Percentiles rank a stretch among this genome's conserved stretches.
These are phyloP conservation scores for Lagorchestes hirsutus DNA, from an alignment of 2,797 vertebrate species.

Conservation along the genomic window DNA sequence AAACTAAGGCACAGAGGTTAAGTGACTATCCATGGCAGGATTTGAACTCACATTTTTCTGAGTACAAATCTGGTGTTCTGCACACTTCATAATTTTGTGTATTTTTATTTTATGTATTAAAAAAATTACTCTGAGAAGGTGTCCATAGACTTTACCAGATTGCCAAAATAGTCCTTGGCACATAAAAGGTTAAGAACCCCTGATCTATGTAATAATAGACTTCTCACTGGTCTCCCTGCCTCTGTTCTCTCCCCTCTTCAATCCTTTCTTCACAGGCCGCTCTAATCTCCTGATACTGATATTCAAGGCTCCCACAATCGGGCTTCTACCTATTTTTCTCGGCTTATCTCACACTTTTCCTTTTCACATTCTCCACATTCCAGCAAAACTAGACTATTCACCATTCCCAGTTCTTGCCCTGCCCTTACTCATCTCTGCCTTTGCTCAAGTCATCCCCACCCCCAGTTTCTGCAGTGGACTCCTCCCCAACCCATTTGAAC, in stretches of 20 bases:
- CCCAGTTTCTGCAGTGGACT: neutral
- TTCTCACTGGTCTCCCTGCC: neutral
- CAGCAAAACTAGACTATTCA: neutral
- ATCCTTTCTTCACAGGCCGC: neutral
- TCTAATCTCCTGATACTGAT: neutral
- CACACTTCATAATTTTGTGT: neutral
- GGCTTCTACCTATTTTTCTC: neutral
- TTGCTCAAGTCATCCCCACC: neutral
- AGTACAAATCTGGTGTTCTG: neutral
- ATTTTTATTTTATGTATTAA: neutral
- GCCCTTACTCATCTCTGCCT: neutral
- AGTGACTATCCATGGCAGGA: neutral
- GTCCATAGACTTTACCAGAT: neutral
- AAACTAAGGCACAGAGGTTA: neutral
- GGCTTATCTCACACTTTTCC: neutral
- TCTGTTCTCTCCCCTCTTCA: neutral
- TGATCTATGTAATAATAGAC: neutral
- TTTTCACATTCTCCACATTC: constrained; percentile 1
- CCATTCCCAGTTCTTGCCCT: neutral
- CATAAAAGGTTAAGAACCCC: neutral
- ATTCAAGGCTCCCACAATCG: neutral
- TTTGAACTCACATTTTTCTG: neutral
- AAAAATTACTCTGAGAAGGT: neutral
- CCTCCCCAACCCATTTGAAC: neutral
- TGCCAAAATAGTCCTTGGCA: neutral